Base-by-base conservation (phyloP, 2,888 invertebrate species). In the Drosophila pseudotakahashii region DNA sequence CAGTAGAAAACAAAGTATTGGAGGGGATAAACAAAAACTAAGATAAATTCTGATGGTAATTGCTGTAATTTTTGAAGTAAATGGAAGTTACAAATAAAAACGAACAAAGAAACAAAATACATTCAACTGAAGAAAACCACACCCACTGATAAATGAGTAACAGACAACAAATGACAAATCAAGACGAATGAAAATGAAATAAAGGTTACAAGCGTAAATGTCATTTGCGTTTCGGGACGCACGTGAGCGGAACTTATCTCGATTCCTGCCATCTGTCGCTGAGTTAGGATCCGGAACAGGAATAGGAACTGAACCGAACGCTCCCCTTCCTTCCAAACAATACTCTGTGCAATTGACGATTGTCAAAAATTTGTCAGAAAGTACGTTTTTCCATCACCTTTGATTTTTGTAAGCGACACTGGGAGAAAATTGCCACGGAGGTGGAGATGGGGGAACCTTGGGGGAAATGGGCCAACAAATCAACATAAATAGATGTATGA, bases 351-450 rank as follows among this genome's bases (percentile, higher is more conserved):
- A 79, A 88, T 84, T 79, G 84, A 83, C 70, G 77, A 86, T 77
- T 88, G 82, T 77, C 89, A 78, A 77, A 73, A 87, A 87, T 88
- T 87, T 87, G 89, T 89, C 88, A 88, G 73, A 88, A 66, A 75
- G 67, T 69, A 81, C 79, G 74, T 77, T 88, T 76, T 66, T 16
- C 48, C 70, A 66, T 70, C 74, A 83, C 71, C 76, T 77, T 76
- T 67, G 85, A 78, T 81, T 76, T 61, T 54, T 47, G 60, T 55
- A n/a, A n/a, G n/a, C n/a, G n/a, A n/a, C n/a, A n/a, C n/a, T n/a
- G n/a, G n/a, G n/a, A n/a, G n/a, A n/a, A n/a, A n/a, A n/a, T n/a
- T n/a, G n/a, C n/a, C n/a, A n/a, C n/a, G n/a, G n/a, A n/a, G n/a
- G n/a, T 6, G 9, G 16, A 16, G 52, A n/a, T n/a, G 2, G 11